Evolutionary conservation across 2,888 invertebrate genomes (phyloP), one percentile per base, ranked within the genome.

Genomic region (Sinelater perroti): DNA sequence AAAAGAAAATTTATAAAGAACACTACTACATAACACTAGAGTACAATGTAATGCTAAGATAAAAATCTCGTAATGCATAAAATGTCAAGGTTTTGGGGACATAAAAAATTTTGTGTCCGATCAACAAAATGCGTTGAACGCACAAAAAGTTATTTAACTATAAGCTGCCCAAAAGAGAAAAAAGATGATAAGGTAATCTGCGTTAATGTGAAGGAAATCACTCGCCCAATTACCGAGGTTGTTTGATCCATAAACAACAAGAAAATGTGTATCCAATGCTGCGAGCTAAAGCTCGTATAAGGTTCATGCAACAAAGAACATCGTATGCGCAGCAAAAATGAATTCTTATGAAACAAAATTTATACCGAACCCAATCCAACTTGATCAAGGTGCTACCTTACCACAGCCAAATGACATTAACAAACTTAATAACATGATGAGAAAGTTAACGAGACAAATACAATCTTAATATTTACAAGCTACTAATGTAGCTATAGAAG

Each of bases 1-100:
- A n/a, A n/a, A n/a, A n/a, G n/a, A n/a, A 42, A 13, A 42, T 42
- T 42, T 42, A 21, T 42, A 42, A 42, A 21, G 21, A 42, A 42
- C 10, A 42, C 20, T 21, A 21, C 13, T 42, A 26, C 13, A 21
- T 42, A 42, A 42, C n/a, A 24, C n/a, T 42, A 13, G 21, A 20
- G 24, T 42, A 7, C 11, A 11, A 44, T 44, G 26, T n/a, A 16
- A 44, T n/a, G n/a, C n/a, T n/a, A n/a, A n/a, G n/a, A n/a, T 14
- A 14, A n/a, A 28, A 13, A 44, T 44, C 1, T 16, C 26, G 44
- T 16, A 44, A 16, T n/a, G n/a, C n/a, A n/a, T n/a, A n/a, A n/a
- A n/a, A n/a, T 33, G 33, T 3, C n/a, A n/a, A n/a, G n/a, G n/a
- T 6, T 35, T 35, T 35, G 4, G 11, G 11, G n/a, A n/a, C 35